Evolutionary conservation across 2,888 invertebrate genomes (phyloP).

Genomic region (Serripes groenlandicus): DNA sequence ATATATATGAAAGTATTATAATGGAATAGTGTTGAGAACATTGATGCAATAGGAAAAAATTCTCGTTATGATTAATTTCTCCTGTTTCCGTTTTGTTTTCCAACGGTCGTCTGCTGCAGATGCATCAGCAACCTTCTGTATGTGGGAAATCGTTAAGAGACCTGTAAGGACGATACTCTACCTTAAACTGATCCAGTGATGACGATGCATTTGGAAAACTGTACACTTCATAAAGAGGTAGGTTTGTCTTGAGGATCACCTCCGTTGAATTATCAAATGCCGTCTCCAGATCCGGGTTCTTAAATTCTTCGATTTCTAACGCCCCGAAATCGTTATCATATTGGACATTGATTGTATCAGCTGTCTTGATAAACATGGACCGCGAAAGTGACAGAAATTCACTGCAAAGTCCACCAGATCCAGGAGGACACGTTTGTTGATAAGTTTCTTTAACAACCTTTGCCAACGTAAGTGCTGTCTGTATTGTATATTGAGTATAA

Average conservation of each 20-base stretch:
- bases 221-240: conserved; percentile 52
- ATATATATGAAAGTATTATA: too few species aligned
- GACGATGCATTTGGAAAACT: conserved; percentile 29
- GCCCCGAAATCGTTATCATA: conserved; percentile 48
- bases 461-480: conserved; percentile 39
- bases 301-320: conserved; percentile 25
- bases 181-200: neutral
- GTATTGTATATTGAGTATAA: conserved; percentile 57
- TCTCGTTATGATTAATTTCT: neutral
- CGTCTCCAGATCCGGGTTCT: conserved; percentile 28
- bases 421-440: neutral
- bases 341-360: conserved; percentile 17
- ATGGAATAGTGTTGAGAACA: neutral
- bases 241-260: neutral
- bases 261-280: conserved; percentile 35
- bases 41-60: neutral
- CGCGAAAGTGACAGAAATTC: conserved; percentile 19
- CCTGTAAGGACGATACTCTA: too few species aligned
- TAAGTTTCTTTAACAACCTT: conserved; percentile 26
- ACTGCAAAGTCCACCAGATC: neutral
- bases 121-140: too few species aligned
- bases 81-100: neutral
- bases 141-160: too few species aligned
- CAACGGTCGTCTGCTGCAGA: neutral
- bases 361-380: conserved; percentile 29